These are phyloP conservation scores for Mystacides longicornis DNA, from an alignment of 2,888 invertebrate genomes.

Conservation along the genomic window DNA sequence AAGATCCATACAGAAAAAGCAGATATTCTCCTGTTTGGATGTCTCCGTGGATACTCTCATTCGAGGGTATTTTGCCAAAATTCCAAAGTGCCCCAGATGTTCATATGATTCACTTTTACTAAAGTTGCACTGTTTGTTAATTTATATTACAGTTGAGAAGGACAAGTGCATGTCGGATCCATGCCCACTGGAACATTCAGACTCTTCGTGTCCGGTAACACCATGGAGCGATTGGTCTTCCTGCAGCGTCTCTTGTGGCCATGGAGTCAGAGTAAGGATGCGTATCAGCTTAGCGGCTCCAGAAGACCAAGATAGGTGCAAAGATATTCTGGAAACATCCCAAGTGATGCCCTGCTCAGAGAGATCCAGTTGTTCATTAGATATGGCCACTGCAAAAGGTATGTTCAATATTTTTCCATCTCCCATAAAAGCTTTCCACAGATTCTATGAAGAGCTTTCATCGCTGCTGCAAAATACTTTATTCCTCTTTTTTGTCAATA, in stretches of 20 bases:
- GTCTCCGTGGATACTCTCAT: too few relatives aligned
- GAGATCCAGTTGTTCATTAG: slow-evolving; percentile 60
- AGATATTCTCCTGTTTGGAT: too few relatives aligned
- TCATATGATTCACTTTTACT: too few relatives aligned
- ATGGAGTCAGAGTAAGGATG: slow-evolving; percentile 67
- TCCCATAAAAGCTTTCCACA: too few relatives aligned
- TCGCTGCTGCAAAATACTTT: too few relatives aligned
- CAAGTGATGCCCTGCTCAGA: slow-evolving; percentile 68
- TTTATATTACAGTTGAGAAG: slow-evolving; percentile 55
- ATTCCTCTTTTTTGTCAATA: too few relatives aligned
- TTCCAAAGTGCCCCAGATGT: too few relatives aligned
- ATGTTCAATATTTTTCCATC: slow-evolving; percentile 27
- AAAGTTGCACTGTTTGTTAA: too few relatives aligned
- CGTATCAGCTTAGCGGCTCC: slow-evolving; percentile 63
- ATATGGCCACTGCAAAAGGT: slow-evolving; percentile 73
- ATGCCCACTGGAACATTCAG: slow-evolving; percentile 51
- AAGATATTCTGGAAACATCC: slow-evolving; percentile 59
- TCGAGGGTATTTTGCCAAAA: too few relatives aligned
- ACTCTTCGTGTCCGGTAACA: slow-evolving; percentile 69
- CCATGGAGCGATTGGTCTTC: slow-evolving; percentile 91
- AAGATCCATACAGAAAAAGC: too few relatives aligned
- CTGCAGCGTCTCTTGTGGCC: slow-evolving; percentile 83
- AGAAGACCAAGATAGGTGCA: slow-evolving; percentile 57
- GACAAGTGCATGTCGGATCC: slow-evolving; percentile 70
- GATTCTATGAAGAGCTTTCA: too few relatives aligned